Conservation (phyloP, 2,797 vertebrate genomes). For the Peromyscus attwateri region DNA sequence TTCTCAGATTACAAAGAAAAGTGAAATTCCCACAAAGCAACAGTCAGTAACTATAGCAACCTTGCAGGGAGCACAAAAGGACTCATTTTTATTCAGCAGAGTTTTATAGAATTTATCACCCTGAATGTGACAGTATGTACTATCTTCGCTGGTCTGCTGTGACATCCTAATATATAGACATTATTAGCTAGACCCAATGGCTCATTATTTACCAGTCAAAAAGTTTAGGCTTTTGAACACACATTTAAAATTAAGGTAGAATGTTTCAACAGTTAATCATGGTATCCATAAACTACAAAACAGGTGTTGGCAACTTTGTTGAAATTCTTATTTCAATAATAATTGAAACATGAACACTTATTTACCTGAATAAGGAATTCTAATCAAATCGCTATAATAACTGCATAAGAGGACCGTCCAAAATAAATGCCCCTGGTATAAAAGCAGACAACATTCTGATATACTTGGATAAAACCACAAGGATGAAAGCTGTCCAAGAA, state of each 20-base stretch:
- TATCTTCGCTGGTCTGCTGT: constrained; percentile 86
- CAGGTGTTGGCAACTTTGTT: constrained; percentile 63
- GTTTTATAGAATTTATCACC: constrained; percentile 88
- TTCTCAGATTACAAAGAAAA: constrained; percentile 86
- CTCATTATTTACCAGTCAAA: constrained; percentile 87
- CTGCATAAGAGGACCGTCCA: constrained; percentile 34
- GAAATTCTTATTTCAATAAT: constrained; percentile 67
- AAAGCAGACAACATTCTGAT: constrained; percentile 63
- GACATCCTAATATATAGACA: constrained; percentile 84
- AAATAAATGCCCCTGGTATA: constrained; percentile 80
- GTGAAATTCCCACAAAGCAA: constrained; percentile 88
- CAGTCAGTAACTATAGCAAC: constrained; percentile 88
- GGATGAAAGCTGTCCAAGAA: constrained; percentile 51
- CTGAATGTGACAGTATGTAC: constrained; percentile 86
- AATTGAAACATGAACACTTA: constrained; percentile 72
- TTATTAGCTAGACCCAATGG: constrained; percentile 87
- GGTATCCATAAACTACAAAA: constrained; percentile 81
- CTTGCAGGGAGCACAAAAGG: constrained; percentile 86
- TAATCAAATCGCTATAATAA: constrained; percentile 78
- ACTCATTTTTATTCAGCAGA: constrained; percentile 87
- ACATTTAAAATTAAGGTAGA: constrained; percentile 85
- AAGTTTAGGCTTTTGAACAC: constrained; percentile 80
- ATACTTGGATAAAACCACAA: constrained; percentile 77
- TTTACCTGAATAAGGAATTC: constrained; percentile 73
- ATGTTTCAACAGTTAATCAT: constrained; percentile 81